phyloP scores from a whole-genome alignment of 1,140 invertebrate species.

The Heterodera carotae region DNA sequence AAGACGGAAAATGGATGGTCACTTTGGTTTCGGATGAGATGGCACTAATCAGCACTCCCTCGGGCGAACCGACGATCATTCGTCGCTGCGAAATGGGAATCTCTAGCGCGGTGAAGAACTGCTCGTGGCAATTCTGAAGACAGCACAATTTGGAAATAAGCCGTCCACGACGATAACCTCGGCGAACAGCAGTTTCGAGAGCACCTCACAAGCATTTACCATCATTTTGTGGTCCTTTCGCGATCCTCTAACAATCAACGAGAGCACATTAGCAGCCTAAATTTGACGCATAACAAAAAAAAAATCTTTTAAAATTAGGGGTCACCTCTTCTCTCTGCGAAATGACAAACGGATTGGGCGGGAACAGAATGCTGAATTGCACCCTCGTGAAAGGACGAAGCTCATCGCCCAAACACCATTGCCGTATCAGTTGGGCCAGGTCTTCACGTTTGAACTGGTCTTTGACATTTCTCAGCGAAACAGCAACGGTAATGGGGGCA shows the following conservation, averaged over 20 bases:
- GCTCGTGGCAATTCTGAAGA: constrained; percentile 17
- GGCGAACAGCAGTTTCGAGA: constrained; percentile 35
- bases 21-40: constrained; percentile 30
- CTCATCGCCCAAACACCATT: constrained; percentile 21
- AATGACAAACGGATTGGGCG: constrained; percentile 17
- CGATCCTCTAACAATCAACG: constrained; percentile 35
- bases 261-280: constrained; percentile 17
- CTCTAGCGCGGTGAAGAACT: constrained; percentile 26
- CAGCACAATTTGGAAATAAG: background rate
- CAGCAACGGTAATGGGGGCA: constrained; percentile 41
- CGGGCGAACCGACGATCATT: constrained; percentile 40
- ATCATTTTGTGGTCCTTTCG: constrained; percentile 17
- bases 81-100: constrained; percentile 37
- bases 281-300: background rate
- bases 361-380: constrained; percentile 30
- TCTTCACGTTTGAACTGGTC: constrained; percentile 29
- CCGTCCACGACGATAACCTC: constrained; percentile 17
- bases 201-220: constrained; percentile 26
- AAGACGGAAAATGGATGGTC: constrained; percentile 38
- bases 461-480: constrained; percentile 33
- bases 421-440: constrained; percentile 9
- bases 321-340: constrained; percentile 12
- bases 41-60: constrained; percentile 40
- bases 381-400: constrained; percentile 23
- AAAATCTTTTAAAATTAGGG: constrained; percentile 28